Percentiles rank a stretch among this genome's conserved stretches.
phyloP scores from a whole-genome alignment of 2,113 vertebrate genomes.

The Phalacrocorax pelagicus region DNA sequence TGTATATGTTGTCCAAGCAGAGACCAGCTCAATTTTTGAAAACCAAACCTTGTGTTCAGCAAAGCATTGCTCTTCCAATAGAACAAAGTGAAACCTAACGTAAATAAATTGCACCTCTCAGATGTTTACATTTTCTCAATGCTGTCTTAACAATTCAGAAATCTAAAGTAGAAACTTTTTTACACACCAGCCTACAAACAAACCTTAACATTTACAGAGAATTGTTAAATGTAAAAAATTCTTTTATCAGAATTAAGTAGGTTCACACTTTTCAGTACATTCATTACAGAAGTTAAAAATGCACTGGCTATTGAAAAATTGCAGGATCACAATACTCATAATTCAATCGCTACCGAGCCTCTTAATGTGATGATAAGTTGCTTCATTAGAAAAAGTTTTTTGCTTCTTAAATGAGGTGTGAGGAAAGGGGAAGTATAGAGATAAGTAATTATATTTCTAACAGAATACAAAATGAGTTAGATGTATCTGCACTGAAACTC shows the following conservation, averaged over 20 bases:
- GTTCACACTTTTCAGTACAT: background rate
- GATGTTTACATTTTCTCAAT: background rate
- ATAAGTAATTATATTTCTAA: background rate
- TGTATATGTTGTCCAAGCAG: background rate
- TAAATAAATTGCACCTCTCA: background rate
- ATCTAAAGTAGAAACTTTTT: background rate
- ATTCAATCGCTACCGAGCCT: background rate
- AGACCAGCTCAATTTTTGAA: background rate
- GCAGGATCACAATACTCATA: background rate
- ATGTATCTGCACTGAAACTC: background rate
- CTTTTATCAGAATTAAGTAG: background rate
- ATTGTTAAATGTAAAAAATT: background rate
- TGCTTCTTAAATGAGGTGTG: slow-evolving; percentile 4
- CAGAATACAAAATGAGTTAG: background rate
- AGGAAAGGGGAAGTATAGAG: background rate
- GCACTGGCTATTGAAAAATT: background rate
- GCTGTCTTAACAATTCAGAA: background rate
- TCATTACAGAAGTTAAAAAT: background rate
- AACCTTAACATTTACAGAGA: background rate
- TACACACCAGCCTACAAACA: background rate
- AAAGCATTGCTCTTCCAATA: background rate
- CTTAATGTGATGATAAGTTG: slow-evolving; percentile 29
- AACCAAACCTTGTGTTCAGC: background rate
- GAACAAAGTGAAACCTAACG: background rate
- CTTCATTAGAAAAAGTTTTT: slow-evolving; percentile 7